Evolutionary conservation across 2,113 vertebrate genomes (phyloP), one percentile per base, ranked within the genome.

Genomic region (Benitochromis conjunctus): DNA sequence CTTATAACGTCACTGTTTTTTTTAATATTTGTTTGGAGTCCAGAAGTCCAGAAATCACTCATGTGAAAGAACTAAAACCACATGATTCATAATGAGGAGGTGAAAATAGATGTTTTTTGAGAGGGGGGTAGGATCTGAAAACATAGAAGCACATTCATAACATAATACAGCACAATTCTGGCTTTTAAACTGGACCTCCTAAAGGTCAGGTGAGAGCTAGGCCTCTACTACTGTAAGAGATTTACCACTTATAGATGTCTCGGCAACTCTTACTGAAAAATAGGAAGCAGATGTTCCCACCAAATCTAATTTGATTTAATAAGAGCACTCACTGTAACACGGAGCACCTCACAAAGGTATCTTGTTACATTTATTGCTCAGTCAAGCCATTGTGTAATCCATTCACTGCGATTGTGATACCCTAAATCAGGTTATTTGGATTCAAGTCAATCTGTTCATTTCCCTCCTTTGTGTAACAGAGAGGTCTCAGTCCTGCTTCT

Each of bases 351-450:
- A 76, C 91, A 81, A 90, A 95, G 89, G 88, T 93, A 92, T 96
- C 92, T 26, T 66, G 84, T 96, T 96, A 90, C 94, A 88, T 81
- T 91, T 86, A 84, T 79, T 89, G 87, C 90, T 86, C 92, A 83
- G 85, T 88, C 91, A 94, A 94, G 85, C 89, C 92, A 91, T 91
- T 90, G 79, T 92, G 87, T 95, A 94, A 96, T 95, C 93, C 85
- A 90, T 88, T 96, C 94, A 92, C 87, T 79, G 90, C 79, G 78
- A 92, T 92, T 88, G 87, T 91, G 93, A 95, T 91, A 86, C 84
- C 83, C 87, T 81, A 93, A 95, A 96, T 96, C 92, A 83, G 89
- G 92, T 96, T 96, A 96, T 92, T 93, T 88, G 90, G 86, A 94
- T 93, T 91, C 86, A 62, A 90, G 88, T 92, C 94, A 95, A 89